Evolutionary conservation across 1,140 invertebrate genomes (phyloP), one percentile per base, ranked within the genome.

Genomic region (Limonius californicus): DNA sequence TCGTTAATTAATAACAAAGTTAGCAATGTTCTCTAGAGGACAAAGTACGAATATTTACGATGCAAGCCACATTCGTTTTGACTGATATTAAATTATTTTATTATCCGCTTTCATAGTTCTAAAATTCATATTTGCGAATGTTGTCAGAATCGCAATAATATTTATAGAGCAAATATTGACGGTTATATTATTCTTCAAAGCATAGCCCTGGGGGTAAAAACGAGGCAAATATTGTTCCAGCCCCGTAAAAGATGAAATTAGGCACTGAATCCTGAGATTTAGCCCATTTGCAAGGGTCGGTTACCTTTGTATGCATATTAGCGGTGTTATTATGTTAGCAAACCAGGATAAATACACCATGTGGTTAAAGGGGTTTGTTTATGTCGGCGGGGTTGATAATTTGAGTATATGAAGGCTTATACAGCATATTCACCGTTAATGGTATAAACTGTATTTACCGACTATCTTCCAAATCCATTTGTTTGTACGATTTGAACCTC

Each of bases 251-350:
- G 8, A 39, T 39, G 35, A 39, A 50, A 50, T 50, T 50, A 50
- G 45, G 20, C 12, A 50, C 45, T 50, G 16, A 21, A 50, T 50
- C 20, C 45, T 19, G 16, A 50, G 20, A 50, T 50, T 50, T 50
- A 18, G 45, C 16, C 16, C 16, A 50, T 21, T 50, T 50, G 20
- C 45, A 19, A 50, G 16, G 45, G 45, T 50, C 45, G 16, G 45
- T 50, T 19, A 50, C 45, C 45, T 21, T 50, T 50, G 45, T 50
- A 21, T 50, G 45, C 45, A 50, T 50, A 50, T 50, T 50, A 50
- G 45, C 45, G 45, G 45, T 50, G 14, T 50, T 50, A 50, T 50
- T 50, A 50, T 21, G 45, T 50, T 50, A 50, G 45, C 45, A 50
- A 50, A 50, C 45, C 45, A 50, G 45, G 9, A 18, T 50, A 50